Conservation (phyloP, 2,888 invertebrate species). For the Euspilapteryx auroguttella region DNA sequence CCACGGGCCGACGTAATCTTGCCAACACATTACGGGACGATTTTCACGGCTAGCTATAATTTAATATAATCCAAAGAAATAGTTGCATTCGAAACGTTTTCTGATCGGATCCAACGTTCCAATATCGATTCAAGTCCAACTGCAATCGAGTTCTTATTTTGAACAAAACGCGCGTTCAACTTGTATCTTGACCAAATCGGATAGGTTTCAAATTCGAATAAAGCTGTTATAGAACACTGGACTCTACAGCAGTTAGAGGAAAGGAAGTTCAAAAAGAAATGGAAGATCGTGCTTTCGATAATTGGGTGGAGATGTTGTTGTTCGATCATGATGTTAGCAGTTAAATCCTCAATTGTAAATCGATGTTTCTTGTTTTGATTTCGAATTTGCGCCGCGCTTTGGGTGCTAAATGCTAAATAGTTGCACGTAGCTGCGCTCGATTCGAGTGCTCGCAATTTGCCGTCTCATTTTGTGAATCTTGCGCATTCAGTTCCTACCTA, state of each 20-base stretch:
- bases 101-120: constrained; percentile 1
- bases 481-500: no score
- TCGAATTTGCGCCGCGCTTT: constrained; percentile 58
- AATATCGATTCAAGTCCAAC: neutral
- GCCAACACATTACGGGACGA: constrained; percentile 54
- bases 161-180: constrained; percentile 8
- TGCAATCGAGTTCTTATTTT: constrained; percentile 9
- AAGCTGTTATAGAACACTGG: no score
- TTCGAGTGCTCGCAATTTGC: constrained; percentile 38
- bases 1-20: constrained; percentile 39
- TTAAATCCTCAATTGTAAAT: constrained; percentile 54
- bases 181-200: constrained; percentile 12
- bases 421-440: constrained; percentile 43
- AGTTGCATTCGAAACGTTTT: constrained; percentile 34
- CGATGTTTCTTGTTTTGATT: constrained; percentile 53
- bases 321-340: constrained; percentile 53
- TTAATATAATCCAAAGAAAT: constrained; percentile 61
- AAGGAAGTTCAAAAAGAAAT: no score
- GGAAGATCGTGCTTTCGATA: constrained; percentile 47
- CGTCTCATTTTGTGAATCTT: constrained; percentile 34
- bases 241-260: no score
- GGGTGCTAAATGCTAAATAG: constrained; percentile 57
- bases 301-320: constrained; percentile 42
- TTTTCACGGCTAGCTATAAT: constrained; percentile 60
- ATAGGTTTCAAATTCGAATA: constrained; percentile 21